Evolutionary conservation across 2,888 invertebrate genomes (phyloP), one percentile per base, ranked within the genome.

Genomic region (Malthinus seriepunctatus): DNA sequence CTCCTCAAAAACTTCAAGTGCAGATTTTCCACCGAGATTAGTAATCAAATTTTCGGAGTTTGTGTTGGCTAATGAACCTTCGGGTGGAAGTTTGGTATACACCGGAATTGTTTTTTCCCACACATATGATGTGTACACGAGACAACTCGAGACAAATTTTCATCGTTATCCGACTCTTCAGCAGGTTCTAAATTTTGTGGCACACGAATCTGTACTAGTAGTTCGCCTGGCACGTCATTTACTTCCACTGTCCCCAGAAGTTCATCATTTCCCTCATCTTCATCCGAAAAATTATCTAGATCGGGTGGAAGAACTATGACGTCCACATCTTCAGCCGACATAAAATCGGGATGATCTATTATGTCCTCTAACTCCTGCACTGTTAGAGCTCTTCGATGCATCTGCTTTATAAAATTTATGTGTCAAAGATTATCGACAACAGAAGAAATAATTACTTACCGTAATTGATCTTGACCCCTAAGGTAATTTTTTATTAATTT

Each of bases 1-100:
- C 8, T 34, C 8, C 34, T 48, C 48, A 9, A 48, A 48, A 48
- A 48, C n/a, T 34, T 47, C 33, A 32, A 47, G 10, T 3, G n/a
- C 2, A 32, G 47, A 15, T 12, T 47, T 47, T 11, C 14, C 33
- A 4, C 3, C 8, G 9, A 45, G 32, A 15, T 7, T 2, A 9
- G 2, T 32, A 5, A n/a, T 12, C 2, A 33, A 11, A 5, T 33
- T 8, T 7, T n/a, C 11, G 4, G 8, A 6, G 32, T 33, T 47
- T 33, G 32, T 33, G n/a, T n/a, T n/a, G n/a, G n/a, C n/a, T n/a
- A n/a, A n/a, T n/a, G n/a, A n/a, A n/a, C n/a, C n/a, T n/a, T n/a
- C n/a, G n/a, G n/a, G n/a, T n/a, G n/a, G n/a, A n/a, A n/a, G n/a
- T n/a, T n/a, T n/a, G n/a, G n/a, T n/a, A n/a, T n/a, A n/a, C n/a